Evolutionary conservation across 2,113 vertebrate genomes (phyloP), one percentile per base, ranked within the genome.

Genomic region (Thryonomys swinderianus): DNA sequence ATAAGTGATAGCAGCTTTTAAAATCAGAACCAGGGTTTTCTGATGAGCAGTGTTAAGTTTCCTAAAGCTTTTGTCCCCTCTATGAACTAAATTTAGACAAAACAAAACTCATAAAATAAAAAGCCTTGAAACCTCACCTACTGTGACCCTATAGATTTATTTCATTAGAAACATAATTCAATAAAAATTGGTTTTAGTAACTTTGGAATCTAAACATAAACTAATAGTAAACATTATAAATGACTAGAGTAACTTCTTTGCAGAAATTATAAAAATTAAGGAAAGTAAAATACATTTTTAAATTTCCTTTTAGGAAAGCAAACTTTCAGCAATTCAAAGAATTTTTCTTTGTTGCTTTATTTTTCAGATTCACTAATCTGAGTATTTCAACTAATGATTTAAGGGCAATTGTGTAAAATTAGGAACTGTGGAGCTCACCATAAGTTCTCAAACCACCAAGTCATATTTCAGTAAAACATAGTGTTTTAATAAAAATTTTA

Each of bases 1-100:
- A 73, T 76, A 94, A 81, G 69, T 85, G 42, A 74, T 0, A 51
- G 37, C 5, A 61, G 53, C 59, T 40, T 91, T 96, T 91, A 88
- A 69, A 55, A 79, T 85, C 74, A 93, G 97, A 93, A 93, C 5
- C 64, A 76, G 88, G 92, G 90, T 96, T 93, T 98, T 91, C 97
- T 98, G 96, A 90, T 66, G 62, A 93, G 32, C 18, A n/a, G 80
- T 34, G 94, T 96, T 93, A 97, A 96, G 85, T 40, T 40, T 91
- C 73, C 96, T 92, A 90, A 97, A 97, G 88, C 90, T 55, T 95
- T 73, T 53, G 3, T 0, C 53, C 95, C 51, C 96, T 92, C 81
- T 40, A 76, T 27, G 69, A 91, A 71, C n/a, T 74, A 91, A 62
- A 80, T 93, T 96, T 90, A 95, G 83, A 81, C n/a, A 89, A 80